Conservation (phyloP, 2,888 invertebrate genomes). For the Mystacides longicornis region DNA sequence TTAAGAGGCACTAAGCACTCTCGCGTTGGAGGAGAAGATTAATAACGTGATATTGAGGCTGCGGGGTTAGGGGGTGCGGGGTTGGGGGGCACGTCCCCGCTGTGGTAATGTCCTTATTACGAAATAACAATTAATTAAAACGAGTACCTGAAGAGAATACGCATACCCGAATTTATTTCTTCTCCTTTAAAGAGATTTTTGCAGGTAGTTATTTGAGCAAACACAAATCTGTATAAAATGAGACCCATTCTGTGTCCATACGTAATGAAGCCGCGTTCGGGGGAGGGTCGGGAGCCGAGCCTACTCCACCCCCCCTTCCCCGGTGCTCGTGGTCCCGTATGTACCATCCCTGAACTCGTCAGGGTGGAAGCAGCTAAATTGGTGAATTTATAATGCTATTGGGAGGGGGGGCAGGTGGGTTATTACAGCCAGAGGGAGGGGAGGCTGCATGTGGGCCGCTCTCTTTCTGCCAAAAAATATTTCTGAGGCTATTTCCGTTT, state of each 20-base stretch:
- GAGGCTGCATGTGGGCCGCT: neutral
- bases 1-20: too few relatives aligned
- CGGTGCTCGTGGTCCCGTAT: neutral
- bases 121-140: too few relatives aligned
- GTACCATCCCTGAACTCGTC: neutral
- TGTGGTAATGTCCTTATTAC: too few relatives aligned
- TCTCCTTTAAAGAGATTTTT: neutral
- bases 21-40: too few relatives aligned
- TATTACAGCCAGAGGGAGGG: neutral
- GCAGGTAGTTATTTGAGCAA: neutral
- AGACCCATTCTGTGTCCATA: neutral
- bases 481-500: neutral
- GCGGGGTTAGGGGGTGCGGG: too few relatives aligned
- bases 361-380: neutral
- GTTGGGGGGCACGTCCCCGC: too few relatives aligned
- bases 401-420: neutral
- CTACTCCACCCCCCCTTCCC: neutral
- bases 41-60: too few relatives aligned
- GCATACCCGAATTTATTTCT: neutral
- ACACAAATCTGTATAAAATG: neutral
- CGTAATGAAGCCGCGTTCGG: neutral
- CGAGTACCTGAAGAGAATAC: too few relatives aligned
- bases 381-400: slow-evolving; percentile 2
- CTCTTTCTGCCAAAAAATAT: neutral
- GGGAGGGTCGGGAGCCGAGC: neutral